These are phyloP conservation scores for Parotia lawesii DNA, from an alignment of 2,113 vertebrate genomes.

Conservation along the genomic window DNA sequence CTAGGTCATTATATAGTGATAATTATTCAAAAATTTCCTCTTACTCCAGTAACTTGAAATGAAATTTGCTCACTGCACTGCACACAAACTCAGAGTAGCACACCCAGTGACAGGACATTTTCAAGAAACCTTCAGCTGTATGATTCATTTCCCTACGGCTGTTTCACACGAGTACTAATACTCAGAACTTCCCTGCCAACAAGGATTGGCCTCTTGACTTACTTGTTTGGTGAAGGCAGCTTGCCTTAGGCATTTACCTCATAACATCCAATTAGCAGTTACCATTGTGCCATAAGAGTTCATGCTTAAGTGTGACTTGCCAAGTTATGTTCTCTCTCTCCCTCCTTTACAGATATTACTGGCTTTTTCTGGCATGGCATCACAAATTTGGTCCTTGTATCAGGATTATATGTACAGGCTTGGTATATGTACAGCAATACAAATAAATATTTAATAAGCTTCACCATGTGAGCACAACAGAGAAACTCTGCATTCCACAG, in stretches of 20 bases:
- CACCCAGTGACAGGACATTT: background rate
- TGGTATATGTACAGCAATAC: background rate
- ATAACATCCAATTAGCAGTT: background rate
- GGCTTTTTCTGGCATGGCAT: background rate
- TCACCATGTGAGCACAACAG: background rate
- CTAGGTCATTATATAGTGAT: background rate
- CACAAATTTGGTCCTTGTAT: background rate
- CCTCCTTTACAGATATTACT: background rate
- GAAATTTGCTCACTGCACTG: background rate
- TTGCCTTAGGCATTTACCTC: background rate
- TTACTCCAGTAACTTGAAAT: background rate
- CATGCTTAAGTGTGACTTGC: background rate
- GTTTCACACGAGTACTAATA: background rate
- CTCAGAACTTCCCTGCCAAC: slow-evolving; percentile 29
- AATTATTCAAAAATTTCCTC: slow-evolving; percentile 43
- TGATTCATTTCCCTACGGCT: slow-evolving; percentile 26
- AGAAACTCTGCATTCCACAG: background rate
- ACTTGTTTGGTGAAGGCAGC: slow-evolving; percentile 12
- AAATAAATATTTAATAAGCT: background rate
- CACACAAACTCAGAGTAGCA: background rate
- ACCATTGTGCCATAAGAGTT: background rate
- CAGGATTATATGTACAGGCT: background rate
- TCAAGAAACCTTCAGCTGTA: background rate
- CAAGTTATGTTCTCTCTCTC: background rate
- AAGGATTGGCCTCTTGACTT: background rate